Base-by-base conservation (phyloP, 2,797 vertebrate species). In the Momotus momota region DNA sequence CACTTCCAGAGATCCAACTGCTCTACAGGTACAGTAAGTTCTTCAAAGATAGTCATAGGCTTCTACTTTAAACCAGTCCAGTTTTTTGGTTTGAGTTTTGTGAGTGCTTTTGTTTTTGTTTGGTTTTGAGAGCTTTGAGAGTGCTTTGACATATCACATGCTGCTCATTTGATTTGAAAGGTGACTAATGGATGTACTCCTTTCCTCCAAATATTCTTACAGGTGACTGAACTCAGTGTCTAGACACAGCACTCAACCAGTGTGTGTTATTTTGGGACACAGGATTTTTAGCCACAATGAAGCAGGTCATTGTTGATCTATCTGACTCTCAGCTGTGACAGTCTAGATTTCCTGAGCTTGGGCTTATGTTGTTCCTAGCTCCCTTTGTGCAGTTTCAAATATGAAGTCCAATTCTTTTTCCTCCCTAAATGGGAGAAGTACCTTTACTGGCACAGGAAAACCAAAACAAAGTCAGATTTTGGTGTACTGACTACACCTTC, bases 21-120 rank as follows among this genome's bases (percentile, higher is more conserved):
- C 25, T 61, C 58, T 9, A 57, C 49, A 74, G 14, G 35, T 29
- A 81, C 29, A 1, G 0, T 2, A 65, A 3, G 22, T 13, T 80
- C n/a, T 64, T 72, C 54, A 57, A 49, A 48, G 21, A 25, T 2
- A 73, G 15, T 19, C 25, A 46, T 38, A 49, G 6, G 20, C 61
- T 78, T 90, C 57, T 55, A 43, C 14, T 45, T 81, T 55, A 70
- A 65, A 29, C 20, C 5, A 2, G 1, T 22, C 13, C 10, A 54
- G 2, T 3, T 46, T 55, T 45, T 67, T 18, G 7, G 21, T 46
- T 40, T 20, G 6, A 3, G 1, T 1, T 12, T 66, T 55, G 40
- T 27, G 7, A 0, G 5, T 23, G 14, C 12, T 14, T 40, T 43
- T 13, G 0, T 5, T 71, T 46, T 43, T 73, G 5, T 16, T 54